Evolutionary conservation across 35 echinoderm and acorn worm genomes (phyloP), one percentile per base, ranked within the genome.

Genomic region (Ophioderma brevispina): DNA sequence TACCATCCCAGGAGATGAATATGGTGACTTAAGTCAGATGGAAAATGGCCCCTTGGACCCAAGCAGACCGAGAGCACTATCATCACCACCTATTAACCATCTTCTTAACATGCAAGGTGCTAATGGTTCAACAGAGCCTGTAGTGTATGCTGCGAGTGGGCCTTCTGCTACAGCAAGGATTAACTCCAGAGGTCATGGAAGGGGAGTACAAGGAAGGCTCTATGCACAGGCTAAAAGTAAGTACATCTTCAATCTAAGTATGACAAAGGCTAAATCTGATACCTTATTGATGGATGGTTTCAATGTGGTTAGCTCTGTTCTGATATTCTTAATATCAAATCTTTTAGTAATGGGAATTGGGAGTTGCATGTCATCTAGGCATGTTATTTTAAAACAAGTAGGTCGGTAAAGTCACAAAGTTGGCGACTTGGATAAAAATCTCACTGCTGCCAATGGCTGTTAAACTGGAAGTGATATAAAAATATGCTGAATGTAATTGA

Each of bases 31-130:
- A 36, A 36, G 55, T 75, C 33, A 10, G 11, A 85, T 82, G 79
- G 40, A 80, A 13, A 59, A 85, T 37, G 33, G 83, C 0, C 83
- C 81, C 25, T 63, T 89, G 32, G 91, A 96, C 75, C 90, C 90
- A 35, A 89, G 42, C 49, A 80, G 94, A 82, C 94, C 90, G 5
- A 77, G 91, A 52, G 91, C 94, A 30, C 90, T 91, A 50, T 93
- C 94, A 21, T 96, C 94, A 8, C 94, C 94, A 14, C 76, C 90
- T 33, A 95, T 82, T 64, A 90, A 89, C 49, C 94, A 95, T 64
- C 63, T 88, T 0, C 38, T 52, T 52, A n/a, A n/a, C n/a, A 46
- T 46, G 41, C n/a, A 77, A 31, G 75, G 75, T 8, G 78, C 17
- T 80, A 40, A 80, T 36, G 78, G 78, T 3, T 31, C n/a, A 77